A percentile compares a stretch with the other conserved stretches of the same genome.
Evolutionary conservation across 2,113 vertebrate species (phyloP).

Genomic region (Microtus ochrogaster): DNA sequence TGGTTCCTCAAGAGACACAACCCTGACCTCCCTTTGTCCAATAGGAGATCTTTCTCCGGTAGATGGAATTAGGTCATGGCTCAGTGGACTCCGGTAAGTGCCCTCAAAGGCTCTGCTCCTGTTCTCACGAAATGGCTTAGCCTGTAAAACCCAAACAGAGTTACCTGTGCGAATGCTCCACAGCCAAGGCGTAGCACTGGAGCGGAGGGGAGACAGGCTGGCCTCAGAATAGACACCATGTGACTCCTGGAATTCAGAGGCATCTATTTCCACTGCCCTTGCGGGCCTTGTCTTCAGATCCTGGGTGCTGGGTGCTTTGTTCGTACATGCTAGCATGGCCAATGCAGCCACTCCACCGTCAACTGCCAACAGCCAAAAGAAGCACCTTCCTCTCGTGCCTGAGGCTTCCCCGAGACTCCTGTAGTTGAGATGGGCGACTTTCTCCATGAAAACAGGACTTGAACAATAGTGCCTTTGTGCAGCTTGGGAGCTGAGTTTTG

Average conservation of each 20-base stretch:
- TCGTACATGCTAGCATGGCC: slow-evolving; percentile 66
- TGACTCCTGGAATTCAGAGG: slow-evolving; percentile 79
- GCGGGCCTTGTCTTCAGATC: slow-evolving; percentile 67
- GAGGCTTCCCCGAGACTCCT: slow-evolving; percentile 70
- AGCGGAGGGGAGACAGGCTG: slow-evolving; percentile 57
- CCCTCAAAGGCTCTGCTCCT: background rate
- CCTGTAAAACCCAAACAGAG: slow-evolving; percentile 65
- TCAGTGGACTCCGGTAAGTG: slow-evolving; percentile 1
- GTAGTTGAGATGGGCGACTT: background rate
- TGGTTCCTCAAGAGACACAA: slow-evolving; percentile 36
- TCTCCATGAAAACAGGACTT: slow-evolving; percentile 56
- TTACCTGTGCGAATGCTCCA: slow-evolving; percentile 77
- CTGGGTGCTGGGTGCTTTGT: slow-evolving; percentile 70
- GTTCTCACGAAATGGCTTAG: slow-evolving; percentile 68
- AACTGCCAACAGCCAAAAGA: slow-evolving; percentile 45
- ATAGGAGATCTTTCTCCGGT: slow-evolving; percentile 11
- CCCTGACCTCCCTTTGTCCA: background rate
- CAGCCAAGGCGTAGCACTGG: slow-evolving; percentile 28
- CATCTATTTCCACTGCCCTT: slow-evolving; percentile 74
- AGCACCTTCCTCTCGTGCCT: slow-evolving; percentile 68
- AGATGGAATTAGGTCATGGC: slow-evolving; percentile 42
- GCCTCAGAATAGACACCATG: slow-evolving; percentile 74
- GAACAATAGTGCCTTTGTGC: slow-evolving; percentile 76
- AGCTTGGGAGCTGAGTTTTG: slow-evolving; percentile 32
- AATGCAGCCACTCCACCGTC: slow-evolving; percentile 68